These are phyloP conservation scores for Lerista edwardsae DNA, from an alignment of 2,797 vertebrate species.

Conservation along the genomic window DNA sequence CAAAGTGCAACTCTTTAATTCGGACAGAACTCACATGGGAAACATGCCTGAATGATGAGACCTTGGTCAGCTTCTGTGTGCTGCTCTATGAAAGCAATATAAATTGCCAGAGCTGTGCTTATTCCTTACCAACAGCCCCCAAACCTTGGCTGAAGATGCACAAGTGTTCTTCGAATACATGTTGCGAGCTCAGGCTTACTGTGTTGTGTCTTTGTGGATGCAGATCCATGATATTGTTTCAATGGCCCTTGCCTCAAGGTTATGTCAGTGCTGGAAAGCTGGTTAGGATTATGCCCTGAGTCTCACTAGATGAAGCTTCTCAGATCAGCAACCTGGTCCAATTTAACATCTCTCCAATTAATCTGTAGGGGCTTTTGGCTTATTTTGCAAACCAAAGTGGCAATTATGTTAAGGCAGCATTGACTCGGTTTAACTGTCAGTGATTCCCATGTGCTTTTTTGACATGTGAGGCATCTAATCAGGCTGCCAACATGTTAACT, in stretches of 20 bases:
- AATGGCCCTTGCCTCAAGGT: background rate
- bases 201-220: background rate
- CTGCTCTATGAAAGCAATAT: background rate
- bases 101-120: background rate
- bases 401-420: background rate
- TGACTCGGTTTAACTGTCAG: slow-evolving; percentile 3
- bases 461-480: slow-evolving; percentile 1
- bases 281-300: background rate
- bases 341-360: background rate
- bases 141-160: background rate
- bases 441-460: background rate
- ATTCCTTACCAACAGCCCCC: no score
- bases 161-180: background rate
- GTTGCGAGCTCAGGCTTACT: background rate
- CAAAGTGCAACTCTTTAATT: background rate
- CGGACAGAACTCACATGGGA: no score
- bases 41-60: background rate
- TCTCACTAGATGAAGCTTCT: background rate
- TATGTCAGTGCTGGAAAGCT: no score
- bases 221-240: background rate
- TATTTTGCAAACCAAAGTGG: background rate
- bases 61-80: background rate
- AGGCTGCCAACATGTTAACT: slow-evolving; percentile 16
- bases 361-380: background rate
- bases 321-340: background rate